phyloP scores from a whole-genome alignment of 2,888 invertebrate species.

The Rhyacophila evoluta region DNA sequence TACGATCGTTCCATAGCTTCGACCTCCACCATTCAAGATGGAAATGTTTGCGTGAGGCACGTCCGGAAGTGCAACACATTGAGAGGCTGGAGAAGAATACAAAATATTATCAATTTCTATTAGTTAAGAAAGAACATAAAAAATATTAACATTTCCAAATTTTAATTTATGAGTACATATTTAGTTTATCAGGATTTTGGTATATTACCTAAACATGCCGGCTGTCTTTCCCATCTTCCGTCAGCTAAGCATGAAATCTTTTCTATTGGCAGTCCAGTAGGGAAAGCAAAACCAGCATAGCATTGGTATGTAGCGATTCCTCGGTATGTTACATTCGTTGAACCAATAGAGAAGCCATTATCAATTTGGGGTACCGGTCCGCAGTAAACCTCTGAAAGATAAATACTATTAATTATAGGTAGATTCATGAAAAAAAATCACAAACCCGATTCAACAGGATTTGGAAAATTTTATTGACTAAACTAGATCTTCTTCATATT shows the following conservation, averaged over 20 bases:
- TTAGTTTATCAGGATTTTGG: constrained; percentile 4
- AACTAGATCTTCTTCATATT: too few species aligned
- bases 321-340: constrained; percentile 93
- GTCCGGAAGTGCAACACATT: constrained; percentile 88
- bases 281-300: constrained; percentile 95
- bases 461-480: too few species aligned
- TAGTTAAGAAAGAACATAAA: too few species aligned
- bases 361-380: constrained; percentile 98
- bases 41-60: constrained; percentile 90
- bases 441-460: too few species aligned
- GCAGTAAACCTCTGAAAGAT: constrained; percentile 84
- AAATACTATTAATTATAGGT: too few species aligned
- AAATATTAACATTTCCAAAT: too few species aligned
- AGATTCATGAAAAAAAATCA: too few species aligned
- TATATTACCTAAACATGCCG: constrained; percentile 82
- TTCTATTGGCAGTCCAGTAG: constrained; percentile 88
- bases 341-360: constrained; percentile 96
- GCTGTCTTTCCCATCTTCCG: constrained; percentile 93
- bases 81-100: constrained; percentile 84
- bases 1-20: constrained; percentile 94
- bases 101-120: too few species aligned
- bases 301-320: constrained; percentile 96
- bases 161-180: too few species aligned
- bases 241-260: constrained; percentile 90
- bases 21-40: constrained; percentile 88